phyloP scores from a whole-genome alignment of 2,888 invertebrate genomes.

The Eupithecia centaureata region DNA sequence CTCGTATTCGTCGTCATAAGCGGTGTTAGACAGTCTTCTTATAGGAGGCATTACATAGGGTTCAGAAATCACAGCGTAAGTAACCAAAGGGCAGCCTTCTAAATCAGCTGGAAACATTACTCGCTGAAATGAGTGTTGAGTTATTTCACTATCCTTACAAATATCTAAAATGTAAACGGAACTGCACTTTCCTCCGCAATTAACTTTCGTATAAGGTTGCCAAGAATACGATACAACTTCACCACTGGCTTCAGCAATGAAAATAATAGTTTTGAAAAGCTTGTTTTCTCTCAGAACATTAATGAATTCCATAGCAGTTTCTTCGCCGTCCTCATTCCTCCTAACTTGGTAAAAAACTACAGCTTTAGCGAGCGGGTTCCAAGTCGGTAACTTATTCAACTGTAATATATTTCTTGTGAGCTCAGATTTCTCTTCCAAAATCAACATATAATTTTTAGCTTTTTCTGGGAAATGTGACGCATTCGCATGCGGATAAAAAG shows the following conservation, averaged over 20 bases:
- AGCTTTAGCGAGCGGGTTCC: conserved; percentile 81
- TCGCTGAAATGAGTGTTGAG: conserved; percentile 57
- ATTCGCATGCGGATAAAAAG: conserved; percentile 76
- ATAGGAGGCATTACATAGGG: conserved; percentile 78
- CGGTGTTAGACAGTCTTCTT: conserved; percentile 54
- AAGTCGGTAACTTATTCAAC: conserved; percentile 76
- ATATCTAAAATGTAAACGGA: conserved; percentile 71
- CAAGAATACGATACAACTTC: conserved; percentile 75
- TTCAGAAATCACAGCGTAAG: conserved; percentile 74
- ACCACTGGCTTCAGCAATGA: conserved; percentile 62
- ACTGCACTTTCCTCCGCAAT: conserved; percentile 73
- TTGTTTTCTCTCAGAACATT: conserved; percentile 70
- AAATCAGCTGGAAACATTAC: conserved; percentile 74
- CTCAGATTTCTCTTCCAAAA: conserved; percentile 78
- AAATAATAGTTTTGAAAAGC: conserved; percentile 71
- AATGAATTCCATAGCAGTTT: conserved; percentile 67
- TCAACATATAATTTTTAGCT: conserved; percentile 82
- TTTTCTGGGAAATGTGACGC: conserved; percentile 82
- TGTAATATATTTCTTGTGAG: conserved; percentile 75
- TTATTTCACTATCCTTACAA: conserved; percentile 64
- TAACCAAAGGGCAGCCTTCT: conserved; percentile 73
- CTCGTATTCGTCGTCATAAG: conserved; percentile 66
- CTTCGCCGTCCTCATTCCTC: conserved; percentile 58
- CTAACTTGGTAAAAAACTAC: conserved; percentile 72
- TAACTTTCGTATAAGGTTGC: conserved; percentile 72